Evolutionary conservation across 1,140 invertebrate genomes (phyloP).

Genomic region (Solenopsis fugax): DNA sequence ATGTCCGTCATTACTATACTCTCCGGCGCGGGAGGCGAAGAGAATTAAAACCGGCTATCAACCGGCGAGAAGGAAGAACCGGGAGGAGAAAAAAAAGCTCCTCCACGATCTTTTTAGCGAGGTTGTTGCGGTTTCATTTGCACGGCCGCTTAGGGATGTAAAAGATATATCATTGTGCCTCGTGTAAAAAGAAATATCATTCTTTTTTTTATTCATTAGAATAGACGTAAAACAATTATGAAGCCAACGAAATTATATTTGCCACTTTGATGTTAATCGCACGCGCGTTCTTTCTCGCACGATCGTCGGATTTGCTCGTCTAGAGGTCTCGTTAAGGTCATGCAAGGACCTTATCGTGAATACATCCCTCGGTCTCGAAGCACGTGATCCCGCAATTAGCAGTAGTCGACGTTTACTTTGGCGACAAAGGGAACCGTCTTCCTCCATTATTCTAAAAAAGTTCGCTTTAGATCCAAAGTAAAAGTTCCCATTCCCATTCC

Average conservation of each 20-base stretch:
- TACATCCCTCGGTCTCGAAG: slow-evolving; percentile 70
- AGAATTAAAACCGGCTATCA: slow-evolving; percentile 78
- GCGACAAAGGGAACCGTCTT: slow-evolving; percentile 27
- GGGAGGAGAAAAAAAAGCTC: slow-evolving; percentile 12
- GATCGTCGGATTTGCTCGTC: slow-evolving; percentile 42
- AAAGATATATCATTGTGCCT: slow-evolving; percentile 49
- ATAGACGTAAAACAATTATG: slow-evolving; percentile 11
- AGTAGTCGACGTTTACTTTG: slow-evolving; percentile 70
- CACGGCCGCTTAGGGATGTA: background rate
- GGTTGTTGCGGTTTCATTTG: slow-evolving; percentile 50
- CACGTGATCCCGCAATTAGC: slow-evolving; percentile 84
- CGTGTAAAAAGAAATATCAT: slow-evolving; percentile 16
- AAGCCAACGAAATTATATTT: background rate
- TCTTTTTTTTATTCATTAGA: slow-evolving; percentile 10
- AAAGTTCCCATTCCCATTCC: background rate
- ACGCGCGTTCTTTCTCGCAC: background rate
- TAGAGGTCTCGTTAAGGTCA: slow-evolving; percentile 69
- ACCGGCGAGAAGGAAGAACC: slow-evolving; percentile 2
- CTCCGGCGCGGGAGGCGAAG: slow-evolving; percentile 57
- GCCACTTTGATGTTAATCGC: background rate
- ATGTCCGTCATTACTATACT: slow-evolving; percentile 74
- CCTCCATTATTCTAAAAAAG: background rate
- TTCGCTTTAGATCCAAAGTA: background rate
- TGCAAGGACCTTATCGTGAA: slow-evolving; percentile 76
- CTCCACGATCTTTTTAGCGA: slow-evolving; percentile 57